These are phyloP conservation scores for Drosophila peninsularis DNA, from an alignment of 2,888 invertebrate species.

Conservation along the genomic window DNA sequence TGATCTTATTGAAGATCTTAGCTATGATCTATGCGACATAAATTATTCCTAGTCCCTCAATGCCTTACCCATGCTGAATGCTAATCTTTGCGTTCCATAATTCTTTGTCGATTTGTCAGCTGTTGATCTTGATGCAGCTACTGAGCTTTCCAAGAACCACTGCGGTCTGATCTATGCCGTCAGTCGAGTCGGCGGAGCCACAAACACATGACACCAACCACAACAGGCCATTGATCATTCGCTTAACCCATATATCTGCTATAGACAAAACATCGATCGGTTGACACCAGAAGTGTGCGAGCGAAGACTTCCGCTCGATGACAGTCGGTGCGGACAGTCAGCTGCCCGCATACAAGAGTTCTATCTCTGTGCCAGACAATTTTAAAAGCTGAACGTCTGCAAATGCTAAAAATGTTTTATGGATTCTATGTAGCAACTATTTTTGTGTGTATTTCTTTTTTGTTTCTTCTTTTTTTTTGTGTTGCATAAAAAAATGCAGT, in stretches of 20 bases:
- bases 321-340: slow-evolving; percentile 48
- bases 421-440: slow-evolving; percentile 54
- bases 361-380: slow-evolving; percentile 49
- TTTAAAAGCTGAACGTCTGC: slow-evolving; percentile 76
- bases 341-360: slow-evolving; percentile 66
- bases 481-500: slow-evolving; percentile 66
- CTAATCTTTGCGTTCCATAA: slow-evolving; percentile 7
- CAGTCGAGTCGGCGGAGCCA: slow-evolving; percentile 10
- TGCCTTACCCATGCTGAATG: not conserved
- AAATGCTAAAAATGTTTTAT: slow-evolving; percentile 77
- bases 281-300: slow-evolving; percentile 46
- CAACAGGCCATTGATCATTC: slow-evolving; percentile 45
- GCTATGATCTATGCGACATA: not conserved
- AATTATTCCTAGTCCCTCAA: not conserved
- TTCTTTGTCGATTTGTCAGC: slow-evolving; percentile 30
- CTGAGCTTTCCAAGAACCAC: slow-evolving; percentile 38
- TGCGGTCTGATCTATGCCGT: slow-evolving; percentile 15
- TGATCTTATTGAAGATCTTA: not conserved
- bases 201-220: slow-evolving; percentile 9
- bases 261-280: slow-evolving; percentile 27
- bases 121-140: slow-evolving; percentile 19
- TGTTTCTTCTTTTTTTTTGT: slow-evolving; percentile 1
- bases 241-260: slow-evolving; percentile 44
- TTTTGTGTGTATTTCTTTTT: slow-evolving; percentile 24
- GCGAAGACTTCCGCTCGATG: slow-evolving; percentile 24